These are phyloP conservation scores for Varanus salvator DNA, from an alignment of 2,113 vertebrate species.

Conservation along the genomic window DNA sequence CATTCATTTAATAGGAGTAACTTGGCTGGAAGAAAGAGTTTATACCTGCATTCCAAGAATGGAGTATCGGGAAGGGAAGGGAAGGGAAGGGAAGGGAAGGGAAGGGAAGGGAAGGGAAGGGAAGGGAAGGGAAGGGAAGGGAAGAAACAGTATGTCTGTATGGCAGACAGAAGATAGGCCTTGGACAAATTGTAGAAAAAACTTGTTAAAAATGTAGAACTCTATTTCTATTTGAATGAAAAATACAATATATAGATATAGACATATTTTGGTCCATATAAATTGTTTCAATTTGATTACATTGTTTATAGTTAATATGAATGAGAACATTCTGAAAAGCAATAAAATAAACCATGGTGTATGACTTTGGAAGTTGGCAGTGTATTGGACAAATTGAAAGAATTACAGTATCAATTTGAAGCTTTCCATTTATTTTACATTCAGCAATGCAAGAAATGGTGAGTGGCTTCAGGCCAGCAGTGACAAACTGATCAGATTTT, in stretches of 20 bases:
- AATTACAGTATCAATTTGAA: background rate
- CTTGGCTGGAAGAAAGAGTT: background rate
- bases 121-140: no score
- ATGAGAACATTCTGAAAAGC: background rate
- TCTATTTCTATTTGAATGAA: background rate
- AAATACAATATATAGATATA: background rate
- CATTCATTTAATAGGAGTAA: background rate
- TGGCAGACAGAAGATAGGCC: background rate
- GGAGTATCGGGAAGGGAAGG: background rate
- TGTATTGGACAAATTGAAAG: background rate
- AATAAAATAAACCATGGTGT: background rate
- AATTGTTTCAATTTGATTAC: background rate
- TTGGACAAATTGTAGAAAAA: background rate
- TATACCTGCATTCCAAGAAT: background rate
- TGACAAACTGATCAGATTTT: background rate
- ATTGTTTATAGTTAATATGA: background rate
- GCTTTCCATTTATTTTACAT: background rate
- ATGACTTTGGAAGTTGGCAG: background rate
- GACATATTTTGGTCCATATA: background rate
- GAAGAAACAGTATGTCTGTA: background rate
- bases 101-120: no score
- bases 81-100: no score
- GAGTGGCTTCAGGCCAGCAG: background rate
- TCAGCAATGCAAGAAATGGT: background rate
- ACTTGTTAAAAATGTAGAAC: background rate